Base-by-base conservation (phyloP, 2,113 vertebrate genomes). In the Acanthisitta chloris region DNA sequence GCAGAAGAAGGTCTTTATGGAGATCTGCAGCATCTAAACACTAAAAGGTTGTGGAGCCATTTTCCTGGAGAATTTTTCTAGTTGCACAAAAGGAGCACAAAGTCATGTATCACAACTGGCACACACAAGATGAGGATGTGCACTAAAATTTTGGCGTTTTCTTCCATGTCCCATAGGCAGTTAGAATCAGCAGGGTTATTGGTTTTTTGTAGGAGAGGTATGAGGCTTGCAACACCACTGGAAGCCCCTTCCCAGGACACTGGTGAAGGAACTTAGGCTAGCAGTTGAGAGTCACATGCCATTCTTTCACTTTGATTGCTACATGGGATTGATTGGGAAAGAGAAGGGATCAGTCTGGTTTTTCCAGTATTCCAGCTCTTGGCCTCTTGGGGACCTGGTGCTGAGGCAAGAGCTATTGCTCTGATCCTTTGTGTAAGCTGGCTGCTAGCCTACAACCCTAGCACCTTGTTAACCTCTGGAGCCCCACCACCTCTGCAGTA, bases 251-350 rank as follows among this genome's bases (percentile, higher is more conserved):
- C 82, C 58, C 65, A 77, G 55, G 48, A 49, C 77, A 65, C 33
- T 62, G 66, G 45, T 52, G 70, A 61, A 62, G 46, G 64, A 84
- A 26, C 58, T 73, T 65, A 69, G 72, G 54, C 43, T 85, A 90
- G 49, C 82, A 95, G 79, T 64, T 88, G 13, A 17, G 17, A 65
- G 29, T 57, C 92, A 92, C 73, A 52, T 38, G 52, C 36, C 66
- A 73, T 46, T 58, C 86, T 92, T 73, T 55, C 18, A 25, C 70
- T 78, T 54, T 54, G 57, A 62, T 59, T 94, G 76, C 89, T 76
- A 78, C 90, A 90, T 42, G 91, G 45, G 64, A 85, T 25, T 90
- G 74, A 59, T 77, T 81, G 62, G 67, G 94, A 94, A 96, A 95
- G 33, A 88, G 74, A 77, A 76, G 79, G 46, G n/a, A 93, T 49